phyloP scores from a whole-genome alignment of 2,797 vertebrate genomes.

The Acrossocheilus wenchowensis region DNA sequence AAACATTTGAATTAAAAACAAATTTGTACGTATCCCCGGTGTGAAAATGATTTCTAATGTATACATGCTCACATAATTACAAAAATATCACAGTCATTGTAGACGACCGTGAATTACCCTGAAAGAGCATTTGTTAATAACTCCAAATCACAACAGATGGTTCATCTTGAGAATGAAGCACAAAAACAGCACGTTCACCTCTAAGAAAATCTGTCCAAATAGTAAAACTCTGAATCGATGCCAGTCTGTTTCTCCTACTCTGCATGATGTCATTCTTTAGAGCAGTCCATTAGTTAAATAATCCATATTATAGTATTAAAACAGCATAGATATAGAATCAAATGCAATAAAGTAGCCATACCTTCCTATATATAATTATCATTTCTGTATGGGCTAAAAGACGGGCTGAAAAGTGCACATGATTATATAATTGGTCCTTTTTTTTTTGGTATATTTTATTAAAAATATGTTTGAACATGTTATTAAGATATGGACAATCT shows the following conservation, averaged over 20 bases:
- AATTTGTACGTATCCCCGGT: neutral
- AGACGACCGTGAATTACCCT: neutral
- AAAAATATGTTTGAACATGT: neutral
- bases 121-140: neutral
- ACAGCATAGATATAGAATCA: neutral
- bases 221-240: neutral
- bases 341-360: neutral
- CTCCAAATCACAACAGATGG: slow-evolving; percentile 13
- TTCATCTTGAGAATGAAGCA: neutral
- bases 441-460: neutral
- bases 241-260: neutral
- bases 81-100: neutral
- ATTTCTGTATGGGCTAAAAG: neutral
- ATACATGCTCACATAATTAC: neutral
- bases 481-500: neutral
- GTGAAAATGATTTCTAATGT: neutral
- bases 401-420: neutral
- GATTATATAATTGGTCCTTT: neutral
- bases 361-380: neutral
- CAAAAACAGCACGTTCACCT: neutral
- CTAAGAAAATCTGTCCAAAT: neutral
- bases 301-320: neutral
- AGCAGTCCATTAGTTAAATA: neutral
- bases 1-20: neutral
- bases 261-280: neutral